Percentiles rank a stretch among this genome's conserved stretches.
phyloP scores from a whole-genome alignment of 2,797 vertebrate genomes.

The Schizopygopsis pylzovi region DNA sequence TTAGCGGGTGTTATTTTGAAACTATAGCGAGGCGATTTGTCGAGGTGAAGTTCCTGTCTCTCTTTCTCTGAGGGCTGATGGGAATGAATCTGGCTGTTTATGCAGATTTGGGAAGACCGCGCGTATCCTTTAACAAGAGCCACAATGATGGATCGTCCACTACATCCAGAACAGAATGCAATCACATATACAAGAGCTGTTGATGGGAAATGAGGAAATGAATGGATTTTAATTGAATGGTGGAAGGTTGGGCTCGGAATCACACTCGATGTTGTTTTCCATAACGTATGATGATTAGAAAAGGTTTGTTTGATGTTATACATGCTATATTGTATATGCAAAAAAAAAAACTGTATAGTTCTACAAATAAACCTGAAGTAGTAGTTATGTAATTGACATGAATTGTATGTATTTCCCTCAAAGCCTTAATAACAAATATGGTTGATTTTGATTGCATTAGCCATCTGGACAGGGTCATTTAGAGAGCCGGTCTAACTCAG shows the following conservation, averaged over 20 bases:
- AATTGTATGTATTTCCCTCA: conserved; percentile 27
- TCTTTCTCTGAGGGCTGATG: conserved; percentile 63
- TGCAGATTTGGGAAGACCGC: conserved; percentile 51
- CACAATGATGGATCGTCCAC: conserved; percentile 53
- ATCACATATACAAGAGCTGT: conserved; percentile 53
- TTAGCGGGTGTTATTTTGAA: conserved; percentile 63
- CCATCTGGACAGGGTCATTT: conserved; percentile 53
- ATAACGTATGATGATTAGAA: conserved; percentile 11
- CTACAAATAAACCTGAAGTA: not conserved
- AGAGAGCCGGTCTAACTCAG: conserved; percentile 41
- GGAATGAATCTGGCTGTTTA: conserved; percentile 63
- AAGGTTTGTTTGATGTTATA: not conserved
- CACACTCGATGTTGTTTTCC: conserved; percentile 32
- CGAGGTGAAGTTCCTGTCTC: conserved; percentile 52
- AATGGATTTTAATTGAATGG: conserved; percentile 53
- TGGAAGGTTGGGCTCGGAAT: conserved; percentile 32
- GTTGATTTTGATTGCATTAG: conserved; percentile 48
- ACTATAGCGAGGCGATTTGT: conserved; percentile 58
- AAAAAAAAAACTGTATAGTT: not conserved
- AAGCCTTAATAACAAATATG: conserved; percentile 48
- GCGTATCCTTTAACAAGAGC: conserved; percentile 60
- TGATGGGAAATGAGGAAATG: conserved; percentile 65
- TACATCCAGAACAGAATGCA: conserved; percentile 34
- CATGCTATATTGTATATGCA: not conserved
- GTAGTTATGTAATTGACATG: conserved; percentile 5